These are phyloP conservation scores for Strigamia crassipes DNA, from an alignment of 2,888 invertebrate genomes.

Conservation along the genomic window DNA sequence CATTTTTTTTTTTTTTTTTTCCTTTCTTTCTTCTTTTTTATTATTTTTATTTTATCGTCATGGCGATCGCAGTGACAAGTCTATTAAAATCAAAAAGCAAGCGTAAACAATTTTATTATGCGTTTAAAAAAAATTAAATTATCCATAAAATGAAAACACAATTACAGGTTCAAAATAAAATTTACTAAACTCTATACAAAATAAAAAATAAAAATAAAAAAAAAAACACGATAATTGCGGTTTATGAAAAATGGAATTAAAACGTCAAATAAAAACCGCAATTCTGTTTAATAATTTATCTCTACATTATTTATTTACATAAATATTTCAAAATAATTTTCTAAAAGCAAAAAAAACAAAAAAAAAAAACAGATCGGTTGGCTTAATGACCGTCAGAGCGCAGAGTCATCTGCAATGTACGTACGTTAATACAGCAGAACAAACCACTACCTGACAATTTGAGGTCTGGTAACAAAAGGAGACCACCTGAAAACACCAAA, in stretches of 20 bases:
- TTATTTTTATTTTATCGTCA: not conserved
- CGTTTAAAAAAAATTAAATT: not conserved
- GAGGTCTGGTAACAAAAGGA: slow-evolving; percentile 41
- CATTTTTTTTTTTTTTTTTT: not conserved
- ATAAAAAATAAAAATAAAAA: too few relatives aligned
- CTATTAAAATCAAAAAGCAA: slow-evolving; percentile 12
- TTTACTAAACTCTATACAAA: too few relatives aligned
- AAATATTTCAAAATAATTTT: too few relatives aligned
- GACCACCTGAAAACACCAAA: slow-evolving; percentile 43
- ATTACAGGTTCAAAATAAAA: too few relatives aligned
- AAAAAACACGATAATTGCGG: too few relatives aligned
- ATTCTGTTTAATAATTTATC: too few relatives aligned
- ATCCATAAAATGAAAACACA: too few relatives aligned
- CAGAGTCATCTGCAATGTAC: not conserved
- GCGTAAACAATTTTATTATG: not conserved
- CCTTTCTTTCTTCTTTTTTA: not conserved
- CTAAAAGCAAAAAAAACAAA: too few relatives aligned
- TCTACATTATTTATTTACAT: too few relatives aligned
- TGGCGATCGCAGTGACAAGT: not conserved
- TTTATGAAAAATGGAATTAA: too few relatives aligned
- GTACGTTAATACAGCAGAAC: slow-evolving; percentile 19
- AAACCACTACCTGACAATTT: slow-evolving; percentile 44
- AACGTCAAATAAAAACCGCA: too few relatives aligned
- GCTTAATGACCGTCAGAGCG: not conserved
- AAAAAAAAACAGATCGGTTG: too few relatives aligned